Conservation (phyloP, 2,888 invertebrate genomes). For the Sinohyriopsis cumingii region DNA sequence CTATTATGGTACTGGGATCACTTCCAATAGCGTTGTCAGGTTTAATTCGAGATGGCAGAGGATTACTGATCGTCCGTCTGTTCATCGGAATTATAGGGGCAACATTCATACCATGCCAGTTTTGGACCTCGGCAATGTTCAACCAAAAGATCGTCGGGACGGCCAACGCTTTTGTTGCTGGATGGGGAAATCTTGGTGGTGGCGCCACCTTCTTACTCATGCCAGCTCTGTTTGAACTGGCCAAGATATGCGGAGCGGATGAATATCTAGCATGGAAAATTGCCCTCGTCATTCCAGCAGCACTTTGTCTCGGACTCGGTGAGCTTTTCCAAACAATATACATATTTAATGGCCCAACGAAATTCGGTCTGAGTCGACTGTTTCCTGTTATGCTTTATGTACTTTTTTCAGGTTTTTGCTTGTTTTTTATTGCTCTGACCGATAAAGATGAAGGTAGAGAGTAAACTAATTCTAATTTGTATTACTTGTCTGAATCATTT, state of each 20-base stretch:
- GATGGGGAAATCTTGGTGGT: conserved; percentile 27
- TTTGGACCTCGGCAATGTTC: conserved; percentile 29
- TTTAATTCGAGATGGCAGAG: conserved; percentile 8
- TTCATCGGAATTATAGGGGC: conserved; percentile 29
- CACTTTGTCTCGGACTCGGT: conserved; percentile 6
- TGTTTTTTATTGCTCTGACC: too few relatives aligned
- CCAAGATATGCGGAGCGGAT: conserved; percentile 13
- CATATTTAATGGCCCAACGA: too few relatives aligned
- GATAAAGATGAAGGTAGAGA: too few relatives aligned
- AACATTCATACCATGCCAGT: conserved; percentile 26
- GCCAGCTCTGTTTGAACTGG: conserved; percentile 17
- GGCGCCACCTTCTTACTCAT: not conserved
- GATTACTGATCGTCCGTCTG: conserved; percentile 18
- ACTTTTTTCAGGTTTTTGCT: too few relatives aligned
- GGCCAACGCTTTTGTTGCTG: conserved; percentile 28
- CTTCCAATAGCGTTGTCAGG: conserved; percentile 24
- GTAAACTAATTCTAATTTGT: too few relatives aligned
- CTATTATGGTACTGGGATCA: conserved; percentile 16
- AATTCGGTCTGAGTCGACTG: too few relatives aligned
- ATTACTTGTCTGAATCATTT: too few relatives aligned
- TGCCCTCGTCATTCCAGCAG: conserved; percentile 8
- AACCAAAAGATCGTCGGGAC: conserved; percentile 26
- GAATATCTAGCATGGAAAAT: conserved; percentile 10
- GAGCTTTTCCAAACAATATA: not conserved
- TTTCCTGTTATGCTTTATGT: too few relatives aligned